Base-by-base conservation (phyloP, 2,797 vertebrate genomes). In the Lithobates pipiens region DNA sequence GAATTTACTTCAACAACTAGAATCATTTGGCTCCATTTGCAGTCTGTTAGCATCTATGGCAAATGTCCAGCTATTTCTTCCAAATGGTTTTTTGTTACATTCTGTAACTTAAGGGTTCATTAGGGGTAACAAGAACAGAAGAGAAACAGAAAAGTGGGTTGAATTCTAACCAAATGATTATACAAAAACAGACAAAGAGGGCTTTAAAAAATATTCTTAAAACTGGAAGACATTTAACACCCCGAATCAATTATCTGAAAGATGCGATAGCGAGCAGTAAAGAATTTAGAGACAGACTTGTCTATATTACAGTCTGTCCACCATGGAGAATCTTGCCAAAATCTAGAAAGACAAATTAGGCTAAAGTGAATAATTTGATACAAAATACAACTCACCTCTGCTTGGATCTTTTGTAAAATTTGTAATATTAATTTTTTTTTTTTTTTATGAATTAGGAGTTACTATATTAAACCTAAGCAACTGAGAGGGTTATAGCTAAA, bases 61-160 rank as follows among this genome's bases (percentile, higher is more conserved):
- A 34, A 15, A n/a, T 10, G n/a, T 85, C 84, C 84, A 80, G 71
- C 65, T 76, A 44, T 81, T 80, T 85, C 71, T 69, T 85, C 32
- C 63, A 85, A 75, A 67, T 29, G 50, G 84, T 69, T 85, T 61
- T 69, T 42, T 23, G 72, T 85, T 85, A 80, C 84, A 80, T 75
- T 65, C 84, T 85, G 72, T 80, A 69, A 85, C 84, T 85, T 81
- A 85, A 85, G 72, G 78, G 78, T 80, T 85, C 77, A 85, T 76
- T 85, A 69, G 65, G 78, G 84, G 84, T 80, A 76, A 76, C 54
- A 80, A 54, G 77, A 81, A 85, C 27, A 80, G 71, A 85, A 81
- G 77, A 76, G 84, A 76, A 81, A 81, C 77, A 85, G 77, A 85
- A 85, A 80, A 81, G 77, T 80, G 79, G 84, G 84, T 81, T 85